Base-by-base conservation (phyloP, 2,113 vertebrate genomes). In the Phrynosoma platyrhinos region DNA sequence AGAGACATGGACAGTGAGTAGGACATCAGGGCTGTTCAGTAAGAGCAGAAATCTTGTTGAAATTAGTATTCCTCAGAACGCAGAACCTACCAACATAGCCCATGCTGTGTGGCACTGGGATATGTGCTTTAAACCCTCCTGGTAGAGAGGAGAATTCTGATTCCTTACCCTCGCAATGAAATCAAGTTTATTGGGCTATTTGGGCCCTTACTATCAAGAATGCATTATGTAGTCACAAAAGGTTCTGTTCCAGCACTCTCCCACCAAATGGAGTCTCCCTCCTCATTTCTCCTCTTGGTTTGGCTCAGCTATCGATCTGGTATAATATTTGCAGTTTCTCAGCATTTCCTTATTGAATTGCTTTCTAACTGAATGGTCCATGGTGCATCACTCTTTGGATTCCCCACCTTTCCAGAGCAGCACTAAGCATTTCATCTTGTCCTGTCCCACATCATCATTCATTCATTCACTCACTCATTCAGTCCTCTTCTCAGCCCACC, bases 281-380 rank as follows among this genome's bases (percentile, higher is more conserved):
- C 69, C 40, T 25, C 27, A 80, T 88, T 82, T 90, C 79, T 83
- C 30, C 0, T 2, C 36, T 0, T 10, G 90, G 88, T 91, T 78
- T 42, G 85, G 74, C 90, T 92, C 80, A 58, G 94, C 87, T 84
- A 53, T 85, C 92, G 84, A 66, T 36, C 0, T 71, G 86, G 21
- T 78, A 68, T 47, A 0, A 0, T 1, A 32, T 53, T 0, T 58
- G 92, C 85, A 87, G 87, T 88, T n/a, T 90, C 87, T 91, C 9
- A 2, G 89, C 92, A 90, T 90, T 92, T 89, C 93, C 93, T 90
- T 87, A 66, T 91, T 64, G 85, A 91, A 91, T 91, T 87, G 85
- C 90, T 30, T 95, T 93, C 94, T 92, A 91, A 92, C 88, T 92
- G 92, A 93, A 89, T 87, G 92, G 93, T 92, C 93, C 88, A 0